These are phyloP conservation scores for Mirza zaza DNA, from an alignment of 2,113 vertebrate genomes.

Conservation along the genomic window DNA sequence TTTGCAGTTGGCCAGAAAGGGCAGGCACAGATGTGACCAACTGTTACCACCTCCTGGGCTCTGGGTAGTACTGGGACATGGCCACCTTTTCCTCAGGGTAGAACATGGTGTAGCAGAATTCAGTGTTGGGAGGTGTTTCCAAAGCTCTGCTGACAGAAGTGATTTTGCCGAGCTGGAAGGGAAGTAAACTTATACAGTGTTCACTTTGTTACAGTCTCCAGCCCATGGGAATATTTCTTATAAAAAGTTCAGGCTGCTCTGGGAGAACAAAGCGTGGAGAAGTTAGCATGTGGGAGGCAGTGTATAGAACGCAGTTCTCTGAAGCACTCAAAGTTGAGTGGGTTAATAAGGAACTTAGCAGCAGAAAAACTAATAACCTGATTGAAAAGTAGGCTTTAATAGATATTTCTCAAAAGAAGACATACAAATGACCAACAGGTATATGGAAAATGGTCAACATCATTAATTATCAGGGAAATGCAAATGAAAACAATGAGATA, in stretches of 20 bases:
- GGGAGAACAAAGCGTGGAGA: not conserved
- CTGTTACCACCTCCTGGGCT: not conserved
- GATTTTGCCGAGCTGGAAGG: not conserved
- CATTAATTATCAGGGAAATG: not conserved
- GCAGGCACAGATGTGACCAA: not conserved
- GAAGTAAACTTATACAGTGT: not conserved
- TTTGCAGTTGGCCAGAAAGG: not conserved
- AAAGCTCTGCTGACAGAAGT: not conserved
- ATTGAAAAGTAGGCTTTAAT: not conserved
- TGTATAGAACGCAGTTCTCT: not conserved
- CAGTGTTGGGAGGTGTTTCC: not conserved
- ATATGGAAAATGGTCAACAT: not conserved
- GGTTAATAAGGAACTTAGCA: not conserved
- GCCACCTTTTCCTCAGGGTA: not conserved
- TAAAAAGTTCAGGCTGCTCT: not conserved
- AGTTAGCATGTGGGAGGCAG: not conserved
- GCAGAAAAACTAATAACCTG: not conserved
- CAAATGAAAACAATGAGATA: not conserved
- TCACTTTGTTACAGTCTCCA: not conserved
- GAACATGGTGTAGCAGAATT: not conserved
- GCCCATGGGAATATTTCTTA: not conserved
- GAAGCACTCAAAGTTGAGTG: not conserved
- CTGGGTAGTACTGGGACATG: not conserved
- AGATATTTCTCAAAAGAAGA: not conserved
- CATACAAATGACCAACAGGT: not conserved